Conservation (phyloP, 1,140 invertebrate species). For the Cydia splendana region DNA sequence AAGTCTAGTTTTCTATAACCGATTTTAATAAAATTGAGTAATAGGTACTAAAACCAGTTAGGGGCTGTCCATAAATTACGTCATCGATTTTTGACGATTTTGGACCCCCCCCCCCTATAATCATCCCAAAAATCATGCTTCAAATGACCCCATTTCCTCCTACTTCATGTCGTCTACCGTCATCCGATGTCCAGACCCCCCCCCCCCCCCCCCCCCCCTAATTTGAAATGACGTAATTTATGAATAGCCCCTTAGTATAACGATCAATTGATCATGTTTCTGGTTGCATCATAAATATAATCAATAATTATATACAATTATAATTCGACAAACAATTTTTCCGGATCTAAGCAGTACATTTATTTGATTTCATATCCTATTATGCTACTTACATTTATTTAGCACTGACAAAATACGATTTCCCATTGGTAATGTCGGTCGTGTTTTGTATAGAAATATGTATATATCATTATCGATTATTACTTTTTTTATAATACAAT, state of each 20-base stretch:
- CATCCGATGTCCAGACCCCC: too few species aligned
- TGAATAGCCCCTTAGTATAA: too few species aligned
- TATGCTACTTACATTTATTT: constrained; percentile 51
- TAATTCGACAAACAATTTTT: constrained; percentile 42
- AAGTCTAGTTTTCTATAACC: background rate
- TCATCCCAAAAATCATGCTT: too few species aligned
- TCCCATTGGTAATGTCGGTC: constrained; percentile 14
- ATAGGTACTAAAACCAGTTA: background rate
- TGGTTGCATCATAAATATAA: constrained; percentile 26
- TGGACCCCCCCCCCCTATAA: too few species aligned
- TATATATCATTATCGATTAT: too few species aligned
- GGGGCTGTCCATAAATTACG: too few species aligned
- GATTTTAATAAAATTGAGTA: background rate
- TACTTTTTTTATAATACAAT: background rate
- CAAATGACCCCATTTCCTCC: too few species aligned
- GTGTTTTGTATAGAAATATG: constrained; percentile 10
- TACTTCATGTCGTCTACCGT: too few species aligned
- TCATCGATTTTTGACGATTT: too few species aligned
- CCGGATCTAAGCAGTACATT: constrained; percentile 39
- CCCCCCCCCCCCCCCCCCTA: too few species aligned
- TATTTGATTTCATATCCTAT: constrained; percentile 49
- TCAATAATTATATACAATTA: constrained; percentile 45
- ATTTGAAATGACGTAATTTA: too few species aligned
- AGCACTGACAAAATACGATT: constrained; percentile 39
- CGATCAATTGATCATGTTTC: background rate